Evolutionary conservation across 2,797 vertebrate species (phyloP).

Genomic region (Karalla daura): DNA sequence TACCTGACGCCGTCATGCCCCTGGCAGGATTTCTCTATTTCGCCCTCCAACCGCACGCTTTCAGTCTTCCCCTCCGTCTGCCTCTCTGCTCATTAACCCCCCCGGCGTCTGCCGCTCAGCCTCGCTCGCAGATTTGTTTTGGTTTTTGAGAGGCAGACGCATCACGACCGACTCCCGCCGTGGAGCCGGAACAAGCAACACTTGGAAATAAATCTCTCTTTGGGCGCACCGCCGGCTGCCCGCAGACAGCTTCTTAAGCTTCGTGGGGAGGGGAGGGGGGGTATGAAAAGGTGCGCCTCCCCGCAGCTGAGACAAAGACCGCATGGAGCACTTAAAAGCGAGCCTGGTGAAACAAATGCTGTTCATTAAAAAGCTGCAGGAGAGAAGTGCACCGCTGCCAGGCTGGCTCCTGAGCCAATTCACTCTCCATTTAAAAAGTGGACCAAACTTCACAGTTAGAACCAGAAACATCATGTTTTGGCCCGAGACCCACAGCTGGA

Average conservation of each 20-base stretch:
- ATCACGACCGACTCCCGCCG: conserved; percentile 8
- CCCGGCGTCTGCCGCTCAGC: conserved; percentile 56
- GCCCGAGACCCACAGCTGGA: conserved; percentile 44
- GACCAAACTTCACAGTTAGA: conserved; percentile 40
- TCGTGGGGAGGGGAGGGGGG: conserved; percentile 2
- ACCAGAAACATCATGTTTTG: conserved; percentile 46
- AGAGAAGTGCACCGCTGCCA: conserved; percentile 43
- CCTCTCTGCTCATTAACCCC: conserved; percentile 54
- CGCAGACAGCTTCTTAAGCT: conserved; percentile 16
- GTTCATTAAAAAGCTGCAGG: conserved; percentile 52
- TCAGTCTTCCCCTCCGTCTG: conserved; percentile 33
- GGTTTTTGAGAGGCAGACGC: conserved; percentile 30
- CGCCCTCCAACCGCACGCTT: background rate
- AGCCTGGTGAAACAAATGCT: conserved; percentile 45
- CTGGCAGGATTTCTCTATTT: conserved; percentile 1
- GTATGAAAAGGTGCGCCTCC: conserved; percentile 1
- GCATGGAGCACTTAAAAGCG: conserved; percentile 30
- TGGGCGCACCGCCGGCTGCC: conserved; percentile 2
- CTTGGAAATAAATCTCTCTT: conserved; percentile 28
- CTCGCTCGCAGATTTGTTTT: conserved; percentile 9
- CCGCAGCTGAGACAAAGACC: conserved; percentile 1
- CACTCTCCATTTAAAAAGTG: conserved; percentile 41
- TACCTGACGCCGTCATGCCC: conserved; percentile 20
- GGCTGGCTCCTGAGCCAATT: conserved; percentile 42
- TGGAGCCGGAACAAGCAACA: conserved; percentile 32